Base-by-base conservation (phyloP, 2,797 vertebrate genomes). In the Phaenicophaeus curvirostris region DNA sequence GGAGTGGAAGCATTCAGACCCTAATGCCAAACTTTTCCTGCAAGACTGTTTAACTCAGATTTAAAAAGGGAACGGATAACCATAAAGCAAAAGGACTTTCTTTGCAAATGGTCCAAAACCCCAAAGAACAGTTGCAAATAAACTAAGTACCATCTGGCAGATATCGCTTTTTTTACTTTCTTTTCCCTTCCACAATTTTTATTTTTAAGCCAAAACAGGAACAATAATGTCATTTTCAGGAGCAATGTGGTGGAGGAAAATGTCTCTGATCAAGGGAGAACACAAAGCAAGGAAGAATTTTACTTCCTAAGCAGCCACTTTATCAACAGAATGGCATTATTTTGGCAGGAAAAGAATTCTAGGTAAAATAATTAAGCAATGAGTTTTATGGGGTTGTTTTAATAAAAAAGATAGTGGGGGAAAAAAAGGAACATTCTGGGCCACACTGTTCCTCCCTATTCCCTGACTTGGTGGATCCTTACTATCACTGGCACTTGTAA, bases 161-260 rank as follows among this genome's bases (percentile, higher is more conserved):
- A 73, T 37, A 46, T 72, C 9, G 5, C 31, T 15, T 42, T 66
- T 85, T 74, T 76, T 74, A 6, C 54, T 86, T 89, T 37, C 4
- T 80, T 91, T 85, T 77, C 13, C 8, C 11, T 67, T 83, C 35
- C 50, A 90, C 54, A 19, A 54, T 87, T 91, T 88, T 79, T 68
- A 57, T 42, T 84, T 94, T 77, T 91, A 62, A 37, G 17, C 39
- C 81, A 77, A 51, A 80, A 53, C 21, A 85, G 46, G 74, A 93
- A 89, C 71, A 87, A 91, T 92, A 76, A 71, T 75, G 71, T 93
- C 55, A 85, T 84, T 95, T 92, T 67, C 53, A 51, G 48, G 44
- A 81, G 33, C 11, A 10, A 88, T 77, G 48, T 35, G 58, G 42
- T 66, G 41, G 61, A 57, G 24, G 54, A 66, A 94, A 91, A 87